A percentile compares a stretch with the other conserved stretches of the same genome.
phyloP scores from a whole-genome alignment of 64 coral and sea anemone genomes.

The Stichodactyla helianthus region DNA sequence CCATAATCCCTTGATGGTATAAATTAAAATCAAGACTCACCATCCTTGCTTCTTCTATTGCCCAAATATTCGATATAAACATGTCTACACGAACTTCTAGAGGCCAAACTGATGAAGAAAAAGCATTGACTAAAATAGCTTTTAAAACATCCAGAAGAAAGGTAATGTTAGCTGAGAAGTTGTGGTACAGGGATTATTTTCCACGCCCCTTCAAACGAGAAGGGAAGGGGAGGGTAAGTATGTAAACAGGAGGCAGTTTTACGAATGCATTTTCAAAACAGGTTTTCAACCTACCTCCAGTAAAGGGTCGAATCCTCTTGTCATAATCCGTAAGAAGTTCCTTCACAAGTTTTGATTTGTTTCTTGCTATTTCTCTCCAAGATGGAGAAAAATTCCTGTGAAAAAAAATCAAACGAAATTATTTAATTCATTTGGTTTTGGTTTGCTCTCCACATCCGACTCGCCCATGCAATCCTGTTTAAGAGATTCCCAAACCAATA shows the following conservation, averaged over 20 bases:
- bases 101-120: conserved; percentile 37
- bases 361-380: conserved; percentile 71
- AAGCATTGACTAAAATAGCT: neutral
- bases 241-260: neutral
- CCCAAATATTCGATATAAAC: conserved; percentile 87
- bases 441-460: no score
- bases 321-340: conserved; percentile 55
- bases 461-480: no score
- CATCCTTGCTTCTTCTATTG: conserved; percentile 89
- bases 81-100: conserved; percentile 75
- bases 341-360: conserved; percentile 63
- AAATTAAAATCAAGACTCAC: neutral
- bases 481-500: no score
- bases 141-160: no score
- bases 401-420: neutral
- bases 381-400: neutral
- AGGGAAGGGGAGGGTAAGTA: neutral
- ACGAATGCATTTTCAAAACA: neutral
- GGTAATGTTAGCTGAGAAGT: no score
- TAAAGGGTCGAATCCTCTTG: conserved; percentile 85
- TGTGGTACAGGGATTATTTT: no score
- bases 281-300: conserved; percentile 44
- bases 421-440: no score
- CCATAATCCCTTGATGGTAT: neutral
- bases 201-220: no score